Conservation (phyloP, 2,113 vertebrate genomes). For the Eonycteris spelaea region DNA sequence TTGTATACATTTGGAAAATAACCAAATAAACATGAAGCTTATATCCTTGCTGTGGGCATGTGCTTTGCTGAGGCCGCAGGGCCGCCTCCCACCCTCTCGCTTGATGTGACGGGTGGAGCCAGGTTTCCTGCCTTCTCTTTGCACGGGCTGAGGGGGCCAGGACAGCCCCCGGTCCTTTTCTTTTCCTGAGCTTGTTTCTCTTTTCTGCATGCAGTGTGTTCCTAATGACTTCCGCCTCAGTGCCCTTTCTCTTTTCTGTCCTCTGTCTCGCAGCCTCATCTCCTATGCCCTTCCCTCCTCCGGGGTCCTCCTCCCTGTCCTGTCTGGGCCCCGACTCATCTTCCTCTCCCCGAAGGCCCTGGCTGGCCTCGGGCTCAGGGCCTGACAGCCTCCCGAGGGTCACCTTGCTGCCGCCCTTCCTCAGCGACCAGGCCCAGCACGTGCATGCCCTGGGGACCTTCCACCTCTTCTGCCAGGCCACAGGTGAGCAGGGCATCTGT, state of each 20-base stretch:
- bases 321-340: constrained; percentile 86
- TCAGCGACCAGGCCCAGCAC: constrained; percentile 94
- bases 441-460: constrained; percentile 89
- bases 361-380: constrained; percentile 81
- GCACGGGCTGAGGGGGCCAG: fast-evolving
- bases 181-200: constrained; percentile 11
- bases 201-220: constrained; percentile 60
- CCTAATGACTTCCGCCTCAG: constrained; percentile 83
- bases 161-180: neutral
- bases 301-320: constrained; percentile 88
- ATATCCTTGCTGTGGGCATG: constrained; percentile 55
- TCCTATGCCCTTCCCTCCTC: constrained; percentile 87
- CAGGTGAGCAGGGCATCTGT: constrained; percentile 88
- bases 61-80: neutral
- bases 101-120: neutral
- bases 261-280: constrained; percentile 86
- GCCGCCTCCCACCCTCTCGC: neutral
- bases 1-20: constrained; percentile 81
- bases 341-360: constrained; percentile 85
- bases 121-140: neutral
- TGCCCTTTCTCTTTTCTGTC: constrained; percentile 81
- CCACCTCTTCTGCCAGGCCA: constrained; percentile 95
- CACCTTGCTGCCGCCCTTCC: constrained; percentile 91
- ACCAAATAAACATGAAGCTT: constrained; percentile 83
- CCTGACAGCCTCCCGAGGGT: constrained; percentile 80